phyloP scores from a whole-genome alignment of 2,888 invertebrate species.

The Pterobdella sp. region DNA sequence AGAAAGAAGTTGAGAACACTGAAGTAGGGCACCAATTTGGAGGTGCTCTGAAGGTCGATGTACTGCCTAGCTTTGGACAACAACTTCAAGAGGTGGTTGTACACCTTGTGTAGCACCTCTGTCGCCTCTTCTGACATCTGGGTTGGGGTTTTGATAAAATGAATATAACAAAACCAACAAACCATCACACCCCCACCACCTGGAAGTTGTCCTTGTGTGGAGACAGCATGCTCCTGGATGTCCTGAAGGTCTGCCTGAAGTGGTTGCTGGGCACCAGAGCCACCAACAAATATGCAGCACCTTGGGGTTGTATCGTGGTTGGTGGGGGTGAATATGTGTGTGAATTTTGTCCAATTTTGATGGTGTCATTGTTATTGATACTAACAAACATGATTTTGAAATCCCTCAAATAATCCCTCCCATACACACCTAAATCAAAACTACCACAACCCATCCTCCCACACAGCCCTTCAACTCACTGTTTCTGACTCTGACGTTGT shows the following conservation, averaged over 20 bases:
- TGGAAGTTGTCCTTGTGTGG: slow-evolving; percentile 53
- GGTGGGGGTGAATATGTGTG: slow-evolving; percentile 7
- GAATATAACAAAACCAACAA: background rate
- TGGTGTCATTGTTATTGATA: too few relatives aligned
- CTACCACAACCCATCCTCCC: slow-evolving; percentile 10
- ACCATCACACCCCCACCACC: slow-evolving; percentile 40
- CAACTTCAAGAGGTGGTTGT: slow-evolving; percentile 53
- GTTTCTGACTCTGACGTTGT: slow-evolving; percentile 75
- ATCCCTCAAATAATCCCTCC: background rate
- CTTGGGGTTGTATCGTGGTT: slow-evolving; percentile 50
- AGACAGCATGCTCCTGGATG: slow-evolving; percentile 56
- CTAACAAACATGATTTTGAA: background rate
- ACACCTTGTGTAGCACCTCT: slow-evolving; percentile 59
- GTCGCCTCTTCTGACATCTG: slow-evolving; percentile 58
- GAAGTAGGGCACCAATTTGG: slow-evolving; percentile 85
- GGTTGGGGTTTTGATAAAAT: background rate
- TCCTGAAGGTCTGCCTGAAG: slow-evolving; percentile 77
- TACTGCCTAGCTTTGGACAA: slow-evolving; percentile 76
- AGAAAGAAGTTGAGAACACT: slow-evolving; percentile 84
- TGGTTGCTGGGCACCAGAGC: slow-evolving; percentile 81
- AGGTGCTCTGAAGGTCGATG: slow-evolving; percentile 63
- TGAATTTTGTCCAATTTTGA: too few relatives aligned
- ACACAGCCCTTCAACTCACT: slow-evolving; percentile 52
- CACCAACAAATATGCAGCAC: slow-evolving; percentile 78
- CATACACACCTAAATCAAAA: too few relatives aligned